A percentile compares a stretch with the other conserved stretches of the same genome.
These are phyloP conservation scores for Exaiptasia diaphana DNA, from an alignment of 64 coral and sea anemone species.

Conservation along the genomic window DNA sequence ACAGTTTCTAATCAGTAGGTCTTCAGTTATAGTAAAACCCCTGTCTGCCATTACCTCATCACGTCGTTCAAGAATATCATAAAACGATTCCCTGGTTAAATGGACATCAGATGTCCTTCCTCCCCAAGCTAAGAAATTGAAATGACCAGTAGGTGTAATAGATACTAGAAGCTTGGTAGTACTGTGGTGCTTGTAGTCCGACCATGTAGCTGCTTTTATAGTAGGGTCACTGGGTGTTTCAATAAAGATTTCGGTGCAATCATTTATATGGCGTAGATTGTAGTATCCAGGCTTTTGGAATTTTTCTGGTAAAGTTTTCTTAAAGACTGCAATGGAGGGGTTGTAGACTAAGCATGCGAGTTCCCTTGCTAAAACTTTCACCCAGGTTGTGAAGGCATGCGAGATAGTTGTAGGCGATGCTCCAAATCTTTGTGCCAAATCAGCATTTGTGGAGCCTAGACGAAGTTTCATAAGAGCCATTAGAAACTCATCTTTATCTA, in stretches of 20 bases:
- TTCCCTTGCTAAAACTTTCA: conserved; percentile 29
- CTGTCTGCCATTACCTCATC: conserved; percentile 28
- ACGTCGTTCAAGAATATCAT: neutral
- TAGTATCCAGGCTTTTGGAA: conserved; percentile 35
- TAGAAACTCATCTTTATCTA: conserved; percentile 31
- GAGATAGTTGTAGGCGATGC: neutral
- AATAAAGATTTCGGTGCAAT: conserved; percentile 32
- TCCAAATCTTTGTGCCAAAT: conserved; percentile 9
- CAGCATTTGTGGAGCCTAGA: conserved; percentile 38
- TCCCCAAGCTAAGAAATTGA: conserved; percentile 24
- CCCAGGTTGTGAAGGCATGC: conserved; percentile 22
- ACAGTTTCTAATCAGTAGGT: neutral
- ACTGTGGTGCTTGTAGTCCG: conserved; percentile 56
- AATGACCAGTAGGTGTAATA: conserved; percentile 37
- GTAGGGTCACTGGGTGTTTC: conserved; percentile 33
- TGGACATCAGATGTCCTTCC: conserved; percentile 24
- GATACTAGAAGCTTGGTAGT: conserved; percentile 41
- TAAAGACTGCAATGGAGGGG: neutral
- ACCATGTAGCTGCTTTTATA: conserved; percentile 24
- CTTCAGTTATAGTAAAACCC: conserved; percentile 8
- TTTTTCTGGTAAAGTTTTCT: conserved; percentile 11
- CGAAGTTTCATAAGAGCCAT: conserved; percentile 46
- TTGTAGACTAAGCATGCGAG: conserved; percentile 15
- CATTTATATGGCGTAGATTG: conserved; percentile 20
- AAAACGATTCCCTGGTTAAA: conserved; percentile 12